Evolutionary conservation across 2,797 vertebrate species (phyloP).

Genomic region (Epinephelus malabaricus): DNA sequence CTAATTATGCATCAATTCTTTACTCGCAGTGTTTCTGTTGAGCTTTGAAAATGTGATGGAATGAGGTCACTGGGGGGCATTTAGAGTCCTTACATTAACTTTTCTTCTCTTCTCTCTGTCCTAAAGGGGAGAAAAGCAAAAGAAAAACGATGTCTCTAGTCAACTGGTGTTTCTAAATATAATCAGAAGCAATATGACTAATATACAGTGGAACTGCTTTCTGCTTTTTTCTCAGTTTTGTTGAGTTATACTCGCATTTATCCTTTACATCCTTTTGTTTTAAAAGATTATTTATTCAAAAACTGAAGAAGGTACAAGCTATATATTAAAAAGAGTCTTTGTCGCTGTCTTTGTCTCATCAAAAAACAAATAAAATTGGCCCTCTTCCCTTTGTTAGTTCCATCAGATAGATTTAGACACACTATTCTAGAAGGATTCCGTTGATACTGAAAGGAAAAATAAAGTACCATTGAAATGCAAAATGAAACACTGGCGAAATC

Average conservation of each 20-base stretch:
- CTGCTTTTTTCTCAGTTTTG: slow-evolving; percentile 8
- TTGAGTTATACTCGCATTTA: not conserved
- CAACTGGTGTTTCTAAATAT: not conserved
- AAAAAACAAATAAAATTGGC: slow-evolving; percentile 13
- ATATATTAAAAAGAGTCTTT: slow-evolving; percentile 1
- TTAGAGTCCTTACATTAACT: slow-evolving; percentile 29
- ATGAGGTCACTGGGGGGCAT: slow-evolving; percentile 46
- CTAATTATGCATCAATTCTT: slow-evolving; percentile 55
- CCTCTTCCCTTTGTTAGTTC: not conserved
- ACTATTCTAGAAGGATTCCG: not conserved
- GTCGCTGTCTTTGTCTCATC: slow-evolving; percentile 12
- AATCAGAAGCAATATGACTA: slow-evolving; percentile 1
- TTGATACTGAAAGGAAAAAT: slow-evolving; percentile 24
- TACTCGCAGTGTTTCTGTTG: slow-evolving; percentile 31
- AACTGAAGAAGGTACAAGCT: slow-evolving; percentile 12
- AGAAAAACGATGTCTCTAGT: not conserved
- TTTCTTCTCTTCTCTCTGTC: slow-evolving; percentile 8
- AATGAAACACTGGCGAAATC: slow-evolving; percentile 23
- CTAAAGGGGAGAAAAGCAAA: not conserved
- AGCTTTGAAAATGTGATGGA: slow-evolving; percentile 56
- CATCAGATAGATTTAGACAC: slow-evolving; percentile 14
- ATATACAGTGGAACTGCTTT: not conserved
- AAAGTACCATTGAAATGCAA: slow-evolving; percentile 27
- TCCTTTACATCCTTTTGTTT: slow-evolving; percentile 7
- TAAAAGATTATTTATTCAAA: slow-evolving; percentile 4